These are phyloP conservation scores for Chromoteleia sp. DNA, from an alignment of 2,888 invertebrate species.

Conservation along the genomic window DNA sequence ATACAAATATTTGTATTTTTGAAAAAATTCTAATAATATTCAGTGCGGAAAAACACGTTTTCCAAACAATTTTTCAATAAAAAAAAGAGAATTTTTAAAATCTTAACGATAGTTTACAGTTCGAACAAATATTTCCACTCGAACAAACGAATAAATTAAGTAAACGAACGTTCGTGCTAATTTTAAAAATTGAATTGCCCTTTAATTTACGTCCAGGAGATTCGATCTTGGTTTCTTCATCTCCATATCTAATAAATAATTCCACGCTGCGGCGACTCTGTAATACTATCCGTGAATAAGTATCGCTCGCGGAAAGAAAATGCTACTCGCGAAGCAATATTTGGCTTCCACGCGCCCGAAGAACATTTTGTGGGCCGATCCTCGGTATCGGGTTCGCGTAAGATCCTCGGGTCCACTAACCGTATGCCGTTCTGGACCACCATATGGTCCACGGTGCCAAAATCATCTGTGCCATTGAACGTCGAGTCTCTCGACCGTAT, in stretches of 20 bases:
- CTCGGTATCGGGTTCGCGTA: slow-evolving; percentile 65
- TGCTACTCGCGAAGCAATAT: slow-evolving; percentile 64
- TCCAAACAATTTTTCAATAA: no score
- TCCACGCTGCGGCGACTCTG: slow-evolving; percentile 39
- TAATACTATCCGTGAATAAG: slow-evolving; percentile 35
- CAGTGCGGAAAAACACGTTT: no score
- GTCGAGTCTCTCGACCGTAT: slow-evolving; percentile 63
- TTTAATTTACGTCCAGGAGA: neutral
- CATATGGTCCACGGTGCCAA: slow-evolving; percentile 78
- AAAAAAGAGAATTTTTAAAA: no score
- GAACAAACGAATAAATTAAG: neutral
- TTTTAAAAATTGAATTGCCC: neutral
- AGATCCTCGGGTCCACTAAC: slow-evolving; percentile 74
- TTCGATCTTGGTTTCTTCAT: neutral
- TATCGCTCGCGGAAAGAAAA: slow-evolving; percentile 49
- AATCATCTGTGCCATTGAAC: slow-evolving; percentile 70
- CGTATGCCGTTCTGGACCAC: slow-evolving; percentile 79
- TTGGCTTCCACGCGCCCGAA: slow-evolving; percentile 58
- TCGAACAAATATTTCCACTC: no score
- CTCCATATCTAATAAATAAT: slow-evolving; percentile 35
- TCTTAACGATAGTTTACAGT: neutral
- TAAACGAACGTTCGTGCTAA: neutral
- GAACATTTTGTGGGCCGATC: slow-evolving; percentile 62
- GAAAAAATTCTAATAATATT: no score
- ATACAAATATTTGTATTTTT: no score